Percentiles rank a stretch among this genome's conserved stretches.
Conservation (phyloP, 2,888 invertebrate species). For the Rhynchonema sp. region DNA sequence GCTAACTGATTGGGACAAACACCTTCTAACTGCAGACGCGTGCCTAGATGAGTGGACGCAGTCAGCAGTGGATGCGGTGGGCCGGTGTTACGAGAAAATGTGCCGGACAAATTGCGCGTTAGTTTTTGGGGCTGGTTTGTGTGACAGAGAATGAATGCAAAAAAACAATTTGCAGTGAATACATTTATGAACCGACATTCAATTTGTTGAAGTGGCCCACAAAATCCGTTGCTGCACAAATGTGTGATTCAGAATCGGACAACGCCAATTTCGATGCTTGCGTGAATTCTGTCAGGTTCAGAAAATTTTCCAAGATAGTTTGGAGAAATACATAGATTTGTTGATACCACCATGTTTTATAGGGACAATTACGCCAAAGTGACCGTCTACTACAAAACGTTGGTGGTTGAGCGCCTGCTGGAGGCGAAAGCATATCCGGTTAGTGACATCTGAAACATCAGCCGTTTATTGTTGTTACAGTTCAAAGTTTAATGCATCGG, state of each 20-base stretch:
- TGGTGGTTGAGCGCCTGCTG: background rate
- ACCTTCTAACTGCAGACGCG: too few species aligned
- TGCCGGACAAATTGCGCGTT: too few species aligned
- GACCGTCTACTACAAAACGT: background rate
- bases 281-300: too few species aligned
- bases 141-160: too few species aligned
- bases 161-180: too few species aligned
- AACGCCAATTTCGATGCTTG: background rate
- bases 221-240: background rate
- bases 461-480: background rate
- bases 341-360: background rate
- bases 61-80: too few species aligned
- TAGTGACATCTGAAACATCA: background rate
- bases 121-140: too few species aligned
- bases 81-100: too few species aligned
- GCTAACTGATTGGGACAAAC: too few species aligned
- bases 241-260: background rate
- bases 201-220: background rate
- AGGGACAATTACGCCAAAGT: background rate
- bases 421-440: background rate
- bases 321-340: background rate
- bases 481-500: too few species aligned
- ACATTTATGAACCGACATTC: background rate
- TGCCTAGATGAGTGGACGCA: too few species aligned
- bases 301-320: too few species aligned